phyloP scores from a whole-genome alignment of 2,113 vertebrate species.

The Macrotis lagotis region DNA sequence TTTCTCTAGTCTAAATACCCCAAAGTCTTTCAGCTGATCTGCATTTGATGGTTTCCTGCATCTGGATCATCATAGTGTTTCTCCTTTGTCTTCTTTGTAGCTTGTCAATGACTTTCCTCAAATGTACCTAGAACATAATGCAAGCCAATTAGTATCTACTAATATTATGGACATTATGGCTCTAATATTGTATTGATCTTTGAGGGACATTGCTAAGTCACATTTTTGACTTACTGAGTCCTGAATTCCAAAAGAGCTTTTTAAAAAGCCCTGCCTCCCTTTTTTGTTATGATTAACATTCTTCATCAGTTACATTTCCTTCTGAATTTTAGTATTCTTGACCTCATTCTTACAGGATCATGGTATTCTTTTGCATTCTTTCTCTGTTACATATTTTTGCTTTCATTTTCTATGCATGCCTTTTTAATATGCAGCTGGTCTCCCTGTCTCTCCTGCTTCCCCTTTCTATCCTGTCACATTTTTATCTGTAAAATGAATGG shows the following conservation, averaged over 20 bases:
- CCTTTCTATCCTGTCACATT: background rate
- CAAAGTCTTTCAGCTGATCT: no score
- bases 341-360: background rate
- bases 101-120: no score
- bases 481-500: background rate
- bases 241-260: background rate
- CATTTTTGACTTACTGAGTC: background rate
- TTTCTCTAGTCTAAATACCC: no score
- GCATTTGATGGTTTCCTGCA: no score
- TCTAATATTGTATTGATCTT: no score
- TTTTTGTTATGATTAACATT: background rate
- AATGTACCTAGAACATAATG: no score
- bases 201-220: background rate
- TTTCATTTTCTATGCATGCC: background rate
- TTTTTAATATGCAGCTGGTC: background rate
- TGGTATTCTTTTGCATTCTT: background rate
- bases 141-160: no score
- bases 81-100: no score
- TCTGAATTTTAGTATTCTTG: background rate
- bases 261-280: background rate
- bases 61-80: no score
- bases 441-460: background rate
- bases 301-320: background rate
- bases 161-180: no score
- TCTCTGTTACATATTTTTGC: background rate